Conservation (phyloP, 1,140 invertebrate species). For the Arctopsyche grandis region DNA sequence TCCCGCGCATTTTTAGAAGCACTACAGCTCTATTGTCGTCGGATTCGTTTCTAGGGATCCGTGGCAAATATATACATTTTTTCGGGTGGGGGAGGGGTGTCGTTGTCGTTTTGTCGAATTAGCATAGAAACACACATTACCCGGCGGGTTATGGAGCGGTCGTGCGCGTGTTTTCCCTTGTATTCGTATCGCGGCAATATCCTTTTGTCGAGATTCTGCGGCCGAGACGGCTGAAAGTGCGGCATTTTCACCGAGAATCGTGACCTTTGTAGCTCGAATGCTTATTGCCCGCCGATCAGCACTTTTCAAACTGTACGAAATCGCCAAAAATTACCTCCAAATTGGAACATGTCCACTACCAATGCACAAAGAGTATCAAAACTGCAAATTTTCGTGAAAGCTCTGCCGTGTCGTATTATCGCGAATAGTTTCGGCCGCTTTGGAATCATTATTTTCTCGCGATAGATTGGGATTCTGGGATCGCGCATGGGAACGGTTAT, state of each 20-base stretch:
- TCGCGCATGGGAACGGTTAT: conserved; percentile 3
- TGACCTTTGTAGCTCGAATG: conserved; percentile 25
- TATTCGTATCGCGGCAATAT: conserved; percentile 7
- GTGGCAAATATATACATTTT: neutral
- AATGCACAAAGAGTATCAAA: too few relatives aligned
- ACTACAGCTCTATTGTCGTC: conserved; percentile 13
- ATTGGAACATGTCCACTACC: neutral
- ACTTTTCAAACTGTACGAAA: conserved; percentile 9
- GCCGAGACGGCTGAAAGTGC: neutral
- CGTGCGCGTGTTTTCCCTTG: conserved; percentile 36
- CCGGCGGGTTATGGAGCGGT: neutral
- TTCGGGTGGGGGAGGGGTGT: neutral
- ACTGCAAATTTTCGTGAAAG: too few relatives aligned
- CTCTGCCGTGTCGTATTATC: too few relatives aligned
- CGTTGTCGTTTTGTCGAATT: conserved; percentile 21
- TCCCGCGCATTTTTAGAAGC: neutral
- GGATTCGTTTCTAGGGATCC: too few relatives aligned
- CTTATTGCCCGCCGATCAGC: neutral
- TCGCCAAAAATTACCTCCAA: neutral
- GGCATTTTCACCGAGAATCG: conserved; percentile 24
- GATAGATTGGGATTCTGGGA: neutral
- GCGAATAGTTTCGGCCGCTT: too few relatives aligned
- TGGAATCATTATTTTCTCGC: too few relatives aligned
- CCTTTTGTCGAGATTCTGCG: conserved; percentile 33
- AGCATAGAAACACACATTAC: conserved; percentile 35